Percentiles rank a stretch among this genome's conserved stretches.
phyloP scores from a whole-genome alignment of 2,888 invertebrate genomes.

The Sarcophaga rosellei region DNA sequence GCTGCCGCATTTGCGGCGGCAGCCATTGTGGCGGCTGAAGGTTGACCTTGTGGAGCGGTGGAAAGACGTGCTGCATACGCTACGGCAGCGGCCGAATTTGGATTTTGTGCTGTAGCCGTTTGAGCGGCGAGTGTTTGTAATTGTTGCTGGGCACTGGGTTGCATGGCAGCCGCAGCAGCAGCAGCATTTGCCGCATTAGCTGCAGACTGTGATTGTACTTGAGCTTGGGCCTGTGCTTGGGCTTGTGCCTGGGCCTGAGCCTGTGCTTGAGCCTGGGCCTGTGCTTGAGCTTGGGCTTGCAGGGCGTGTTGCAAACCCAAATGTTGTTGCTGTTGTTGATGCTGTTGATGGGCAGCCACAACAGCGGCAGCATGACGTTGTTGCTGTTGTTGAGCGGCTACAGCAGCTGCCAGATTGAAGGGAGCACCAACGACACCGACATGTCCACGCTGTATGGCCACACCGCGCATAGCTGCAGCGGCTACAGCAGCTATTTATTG shows the following conservation, averaged over 20 bases:
- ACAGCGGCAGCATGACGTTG: slow-evolving; percentile 81
- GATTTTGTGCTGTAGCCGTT: slow-evolving; percentile 77
- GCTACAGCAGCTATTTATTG: slow-evolving; percentile 75
- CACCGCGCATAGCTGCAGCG: slow-evolving; percentile 91
- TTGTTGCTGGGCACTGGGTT: slow-evolving; percentile 82
- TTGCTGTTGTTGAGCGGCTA: slow-evolving; percentile 83
- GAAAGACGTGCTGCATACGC: slow-evolving; percentile 78
- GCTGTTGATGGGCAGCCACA: slow-evolving; percentile 85
- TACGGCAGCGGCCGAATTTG: slow-evolving; percentile 75
- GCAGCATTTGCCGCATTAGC: slow-evolving; percentile 79
- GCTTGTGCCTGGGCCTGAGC: slow-evolving; percentile 74
- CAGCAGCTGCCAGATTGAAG: slow-evolving; percentile 83
- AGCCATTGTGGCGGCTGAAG: slow-evolving; percentile 83
- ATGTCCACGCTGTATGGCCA: slow-evolving; percentile 88
- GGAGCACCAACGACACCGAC: slow-evolving; percentile 84
- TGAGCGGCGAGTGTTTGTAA: slow-evolving; percentile 84
- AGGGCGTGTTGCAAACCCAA: slow-evolving; percentile 74
- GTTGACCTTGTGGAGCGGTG: slow-evolving; percentile 81
- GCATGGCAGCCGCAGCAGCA: slow-evolving; percentile 77
- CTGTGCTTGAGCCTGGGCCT: slow-evolving; percentile 71
- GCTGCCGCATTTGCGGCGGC: slow-evolving; percentile 86
- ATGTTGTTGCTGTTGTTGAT: slow-evolving; percentile 72
- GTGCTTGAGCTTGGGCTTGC: slow-evolving; percentile 71
- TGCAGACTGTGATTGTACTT: slow-evolving; percentile 83
- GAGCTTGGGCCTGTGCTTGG: slow-evolving; percentile 70